These are phyloP conservation scores for Thunnus albacares DNA, from an alignment of 2,797 vertebrate species.

Conservation along the genomic window DNA sequence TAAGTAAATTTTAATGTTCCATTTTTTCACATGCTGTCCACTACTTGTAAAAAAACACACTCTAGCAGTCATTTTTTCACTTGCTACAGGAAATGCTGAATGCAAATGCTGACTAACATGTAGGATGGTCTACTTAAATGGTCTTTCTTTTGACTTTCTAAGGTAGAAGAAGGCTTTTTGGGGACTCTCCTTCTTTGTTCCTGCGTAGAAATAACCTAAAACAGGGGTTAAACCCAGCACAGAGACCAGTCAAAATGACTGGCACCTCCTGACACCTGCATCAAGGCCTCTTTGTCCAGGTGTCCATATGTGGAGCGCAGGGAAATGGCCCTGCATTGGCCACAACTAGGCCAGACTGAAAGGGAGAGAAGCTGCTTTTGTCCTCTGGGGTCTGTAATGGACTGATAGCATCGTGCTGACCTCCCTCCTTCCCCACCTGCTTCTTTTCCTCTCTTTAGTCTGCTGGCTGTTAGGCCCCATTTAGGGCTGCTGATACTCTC, in stretches of 20 bases:
- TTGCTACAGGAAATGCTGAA: not conserved
- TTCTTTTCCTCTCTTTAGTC: constrained; percentile 67
- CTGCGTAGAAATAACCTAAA: constrained; percentile 56
- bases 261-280: constrained; percentile 82
- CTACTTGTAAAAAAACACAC: too few relatives aligned
- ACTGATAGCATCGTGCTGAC: constrained; percentile 83
- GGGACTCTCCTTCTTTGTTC: constrained; percentile 54
- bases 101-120: constrained; percentile 4
- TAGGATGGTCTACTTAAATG: constrained; percentile 29
- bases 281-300: constrained; percentile 73
- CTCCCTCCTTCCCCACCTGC: constrained; percentile 71
- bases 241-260: constrained; percentile 60
- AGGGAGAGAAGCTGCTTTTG: constrained; percentile 78
- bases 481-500: constrained; percentile 74
- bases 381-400: constrained; percentile 81
- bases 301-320: constrained; percentile 60
- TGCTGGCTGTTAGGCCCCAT: constrained; percentile 70
- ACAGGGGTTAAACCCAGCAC: constrained; percentile 63
- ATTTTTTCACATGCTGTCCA: not conserved
- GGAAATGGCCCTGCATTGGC: constrained; percentile 65
- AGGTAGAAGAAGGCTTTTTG: constrained; percentile 29
- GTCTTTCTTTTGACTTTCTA: constrained; percentile 33
- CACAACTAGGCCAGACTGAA: constrained; percentile 82
- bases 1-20: constrained; percentile 25
- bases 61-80: not conserved